These are phyloP conservation scores for Diploscapter pachys DNA, from an alignment of 1,140 invertebrate species.

Conservation along the genomic window DNA sequence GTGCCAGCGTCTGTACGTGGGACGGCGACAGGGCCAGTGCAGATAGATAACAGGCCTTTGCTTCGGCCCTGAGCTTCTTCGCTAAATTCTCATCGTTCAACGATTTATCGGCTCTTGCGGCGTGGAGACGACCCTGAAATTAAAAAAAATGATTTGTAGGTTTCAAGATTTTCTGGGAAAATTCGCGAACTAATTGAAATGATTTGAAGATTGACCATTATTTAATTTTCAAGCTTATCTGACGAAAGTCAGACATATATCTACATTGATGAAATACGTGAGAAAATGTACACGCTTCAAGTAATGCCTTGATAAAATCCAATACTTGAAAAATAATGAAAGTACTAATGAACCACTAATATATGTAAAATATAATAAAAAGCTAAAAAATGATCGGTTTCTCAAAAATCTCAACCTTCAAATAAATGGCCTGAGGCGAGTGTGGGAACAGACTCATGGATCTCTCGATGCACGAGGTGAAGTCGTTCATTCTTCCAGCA, in stretches of 20 bases:
- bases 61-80: conserved; percentile 38
- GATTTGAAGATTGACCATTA: background rate
- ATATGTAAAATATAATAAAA: background rate
- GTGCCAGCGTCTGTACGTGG: conserved; percentile 46
- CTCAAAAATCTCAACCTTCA: conserved; percentile 44
- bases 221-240: background rate
- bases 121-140: conserved; percentile 45
- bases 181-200: background rate
- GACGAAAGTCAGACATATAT: background rate
- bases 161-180: background rate
- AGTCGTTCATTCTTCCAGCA: conserved; percentile 41
- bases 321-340: background rate
- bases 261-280: background rate
- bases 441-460: conserved; percentile 52
- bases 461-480: conserved; percentile 56
- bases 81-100: conserved; percentile 9
- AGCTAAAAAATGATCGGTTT: background rate
- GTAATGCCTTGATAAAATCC: background rate
- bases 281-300: background rate
- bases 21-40: conserved; percentile 47
- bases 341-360: conserved; percentile 11
- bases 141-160: background rate
- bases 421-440: conserved; percentile 56
- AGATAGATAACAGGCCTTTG: conserved; percentile 48
- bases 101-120: conserved; percentile 38